These are phyloP conservation scores for Zingel zingel DNA, from an alignment of 2,113 vertebrate genomes.

Conservation along the genomic window DNA sequence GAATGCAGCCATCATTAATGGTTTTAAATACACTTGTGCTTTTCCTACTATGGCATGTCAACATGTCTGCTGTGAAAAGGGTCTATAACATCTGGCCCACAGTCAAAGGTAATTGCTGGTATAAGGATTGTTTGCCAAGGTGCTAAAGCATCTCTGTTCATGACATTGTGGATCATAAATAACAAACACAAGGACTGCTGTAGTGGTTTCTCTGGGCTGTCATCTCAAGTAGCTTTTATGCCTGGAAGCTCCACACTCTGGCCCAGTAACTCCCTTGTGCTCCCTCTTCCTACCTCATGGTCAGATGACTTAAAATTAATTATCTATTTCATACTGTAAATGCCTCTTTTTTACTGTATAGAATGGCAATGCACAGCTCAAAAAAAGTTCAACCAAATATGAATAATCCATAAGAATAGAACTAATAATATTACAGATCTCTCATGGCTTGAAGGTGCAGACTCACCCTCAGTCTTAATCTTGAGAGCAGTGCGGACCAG, in stretches of 20 bases:
- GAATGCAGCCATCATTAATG: too few species aligned
- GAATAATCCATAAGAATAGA: neutral
- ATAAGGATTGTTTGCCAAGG: neutral
- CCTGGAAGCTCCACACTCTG: neutral
- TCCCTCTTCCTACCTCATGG: neutral
- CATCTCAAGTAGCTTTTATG: neutral
- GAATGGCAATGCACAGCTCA: neutral
- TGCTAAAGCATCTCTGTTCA: neutral
- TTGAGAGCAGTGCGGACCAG: conserved; percentile 97
- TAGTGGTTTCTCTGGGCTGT: neutral
- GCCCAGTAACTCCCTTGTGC: too few species aligned
- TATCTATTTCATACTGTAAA: neutral
- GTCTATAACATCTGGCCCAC: neutral
- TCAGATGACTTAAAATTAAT: neutral
- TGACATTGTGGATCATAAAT: neutral
- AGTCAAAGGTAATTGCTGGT: neutral
- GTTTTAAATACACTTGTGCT: too few species aligned
- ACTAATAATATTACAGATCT: neutral
- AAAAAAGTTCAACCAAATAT: neutral
- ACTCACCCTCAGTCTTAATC: conserved; percentile 98
- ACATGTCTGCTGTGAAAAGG: too few species aligned
- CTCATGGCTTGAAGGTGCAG: neutral
- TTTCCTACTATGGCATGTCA: too few species aligned
- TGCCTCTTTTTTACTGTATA: neutral
- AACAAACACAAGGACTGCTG: neutral